Percentiles rank a stretch among this genome's conserved stretches.
Conservation (phyloP, 2,797 vertebrate genomes). For the Microctenopoma stevenorrisi region DNA sequence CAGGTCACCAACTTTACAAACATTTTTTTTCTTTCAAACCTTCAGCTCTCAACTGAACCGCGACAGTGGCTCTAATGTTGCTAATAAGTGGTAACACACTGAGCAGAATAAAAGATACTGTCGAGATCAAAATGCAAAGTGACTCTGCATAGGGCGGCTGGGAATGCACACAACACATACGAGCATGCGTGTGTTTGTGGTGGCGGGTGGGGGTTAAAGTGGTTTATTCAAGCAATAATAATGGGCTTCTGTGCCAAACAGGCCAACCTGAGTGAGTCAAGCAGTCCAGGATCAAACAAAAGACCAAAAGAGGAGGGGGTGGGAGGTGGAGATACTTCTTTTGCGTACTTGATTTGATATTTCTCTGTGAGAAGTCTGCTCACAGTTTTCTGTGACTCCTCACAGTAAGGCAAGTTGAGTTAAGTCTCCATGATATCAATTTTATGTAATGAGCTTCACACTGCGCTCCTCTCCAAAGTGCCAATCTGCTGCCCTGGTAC, state of each 20-base stretch:
- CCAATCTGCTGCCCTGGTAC: conserved; percentile 69
- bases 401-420: conserved; percentile 23
- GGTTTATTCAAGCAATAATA: not conserved
- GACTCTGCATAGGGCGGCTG: not conserved
- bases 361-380: not conserved
- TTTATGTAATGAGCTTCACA: conserved; percentile 69
- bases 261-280: not conserved
- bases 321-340: too few relatives aligned
- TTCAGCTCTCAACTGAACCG: not conserved
- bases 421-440: conserved; percentile 53
- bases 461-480: conserved; percentile 52
- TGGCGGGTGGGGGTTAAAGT: not conserved
- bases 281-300: conserved; percentile 2
- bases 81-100: conserved; percentile 2
- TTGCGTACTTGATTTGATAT: not conserved
- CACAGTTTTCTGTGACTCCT: conserved; percentile 12
- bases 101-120: conserved; percentile 4
- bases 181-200: not conserved
- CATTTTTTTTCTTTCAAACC: not conserved
- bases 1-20: not conserved
- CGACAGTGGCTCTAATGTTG: not conserved
- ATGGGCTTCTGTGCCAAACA: conserved; percentile 4
- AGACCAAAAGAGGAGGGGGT: not conserved
- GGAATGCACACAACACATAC: not conserved
- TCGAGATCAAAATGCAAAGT: not conserved